Evolutionary conservation across 2,113 vertebrate species (phyloP).

Genomic region (Cricetomys ansorgei): DNA sequence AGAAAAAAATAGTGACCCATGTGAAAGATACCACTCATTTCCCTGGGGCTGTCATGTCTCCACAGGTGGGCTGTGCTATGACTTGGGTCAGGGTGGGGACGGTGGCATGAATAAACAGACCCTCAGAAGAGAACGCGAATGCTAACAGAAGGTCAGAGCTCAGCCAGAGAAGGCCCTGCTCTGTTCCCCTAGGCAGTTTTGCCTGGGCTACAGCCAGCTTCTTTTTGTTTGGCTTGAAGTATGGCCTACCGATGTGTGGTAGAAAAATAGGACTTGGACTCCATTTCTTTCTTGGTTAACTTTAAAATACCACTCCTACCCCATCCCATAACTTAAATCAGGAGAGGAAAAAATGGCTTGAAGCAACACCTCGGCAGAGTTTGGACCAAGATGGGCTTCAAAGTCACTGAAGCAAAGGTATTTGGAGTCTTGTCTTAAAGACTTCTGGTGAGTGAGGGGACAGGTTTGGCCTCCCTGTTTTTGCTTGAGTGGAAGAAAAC

Average conservation of each 20-base stretch:
- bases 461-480: neutral
- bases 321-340: neutral
- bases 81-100: neutral
- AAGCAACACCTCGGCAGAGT: neutral
- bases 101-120: neutral
- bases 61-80: neutral
- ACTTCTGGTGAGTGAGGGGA: neutral
- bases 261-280: neutral
- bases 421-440: neutral
- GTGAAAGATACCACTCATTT: neutral
- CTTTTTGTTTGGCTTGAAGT: neutral
- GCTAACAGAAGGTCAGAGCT: accelerated
- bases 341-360: neutral
- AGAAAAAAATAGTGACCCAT: neutral
- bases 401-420: neutral
- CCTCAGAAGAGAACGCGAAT: accelerated
- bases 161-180: accelerated
- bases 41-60: accelerated
- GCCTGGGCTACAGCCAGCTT: neutral
- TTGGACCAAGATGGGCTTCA: neutral
- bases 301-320: neutral
- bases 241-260: neutral
- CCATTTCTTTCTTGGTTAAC: conserved; percentile 1
- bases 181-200: neutral
- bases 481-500: neutral